Percentiles rank a stretch among this genome's conserved stretches.
These are phyloP conservation scores for Perodicticus potto DNA, from an alignment of 2,797 vertebrate genomes.

Conservation along the genomic window DNA sequence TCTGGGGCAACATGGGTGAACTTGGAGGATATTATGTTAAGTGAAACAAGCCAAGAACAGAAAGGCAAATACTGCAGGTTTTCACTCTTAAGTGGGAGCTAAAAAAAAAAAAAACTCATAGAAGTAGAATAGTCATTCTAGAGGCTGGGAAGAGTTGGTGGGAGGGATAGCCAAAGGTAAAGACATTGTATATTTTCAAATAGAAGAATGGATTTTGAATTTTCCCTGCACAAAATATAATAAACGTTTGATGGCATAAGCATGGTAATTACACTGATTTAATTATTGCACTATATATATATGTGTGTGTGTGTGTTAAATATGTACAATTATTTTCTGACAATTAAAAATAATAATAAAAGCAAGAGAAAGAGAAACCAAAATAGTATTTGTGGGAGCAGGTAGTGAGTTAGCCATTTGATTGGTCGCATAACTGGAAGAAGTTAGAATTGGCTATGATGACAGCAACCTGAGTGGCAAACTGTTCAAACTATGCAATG, in stretches of 20 bases:
- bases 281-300: not conserved
- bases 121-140: not conserved
- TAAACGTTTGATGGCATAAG: not conserved
- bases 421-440: not conserved
- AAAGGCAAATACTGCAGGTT: not conserved
- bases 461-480: not conserved
- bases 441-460: not conserved
- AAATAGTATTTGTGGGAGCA: not conserved
- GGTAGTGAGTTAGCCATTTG: not conserved
- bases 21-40: not conserved
- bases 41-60: not conserved
- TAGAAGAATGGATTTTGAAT: not conserved
- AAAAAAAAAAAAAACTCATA: not conserved
- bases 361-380: not conserved
- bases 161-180: not conserved
- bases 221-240: not conserved
- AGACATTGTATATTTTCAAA: not conserved
- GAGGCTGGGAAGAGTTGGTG: not conserved
- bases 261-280: not conserved
- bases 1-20: not conserved
- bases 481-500: not conserved
- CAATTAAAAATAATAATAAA: not conserved
- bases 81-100: not conserved
- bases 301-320: too few relatives aligned
- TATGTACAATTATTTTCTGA: not conserved